Conservation (phyloP, 1,140 invertebrate genomes). For the Drosophila sproati region DNA sequence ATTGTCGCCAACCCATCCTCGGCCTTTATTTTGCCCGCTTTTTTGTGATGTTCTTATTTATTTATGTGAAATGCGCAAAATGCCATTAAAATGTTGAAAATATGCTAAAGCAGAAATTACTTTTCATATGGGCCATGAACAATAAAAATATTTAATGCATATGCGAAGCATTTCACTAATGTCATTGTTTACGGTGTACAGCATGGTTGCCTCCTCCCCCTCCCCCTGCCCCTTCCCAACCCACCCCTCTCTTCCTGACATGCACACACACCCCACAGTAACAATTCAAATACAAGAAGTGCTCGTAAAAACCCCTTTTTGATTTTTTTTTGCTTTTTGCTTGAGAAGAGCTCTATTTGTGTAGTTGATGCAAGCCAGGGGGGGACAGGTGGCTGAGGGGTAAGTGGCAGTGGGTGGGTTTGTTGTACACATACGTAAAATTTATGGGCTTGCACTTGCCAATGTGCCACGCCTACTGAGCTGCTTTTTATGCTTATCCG, state of each 20-base stretch:
- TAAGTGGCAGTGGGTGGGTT: not conserved
- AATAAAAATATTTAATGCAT: constrained; percentile 82
- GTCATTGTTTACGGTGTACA: constrained; percentile 37
- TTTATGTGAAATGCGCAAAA: constrained; percentile 57
- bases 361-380: not conserved
- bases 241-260: too few species aligned
- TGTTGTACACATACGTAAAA: constrained; percentile 49
- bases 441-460: constrained; percentile 62
- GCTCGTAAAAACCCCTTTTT: constrained; percentile 58
- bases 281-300: constrained; percentile 14
- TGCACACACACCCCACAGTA: not conserved
- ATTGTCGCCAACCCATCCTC: not conserved
- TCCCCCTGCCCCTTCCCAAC: not conserved
- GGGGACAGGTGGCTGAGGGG: too few species aligned
- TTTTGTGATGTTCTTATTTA: constrained; percentile 59
- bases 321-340: constrained; percentile 5
- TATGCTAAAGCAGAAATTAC: constrained; percentile 40
- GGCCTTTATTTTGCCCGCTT: not conserved
- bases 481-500: constrained; percentile 49
- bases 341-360: constrained; percentile 32
- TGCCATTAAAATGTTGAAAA: constrained; percentile 61
- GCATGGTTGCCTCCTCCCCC: not conserved
- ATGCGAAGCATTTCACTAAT: constrained; percentile 46
- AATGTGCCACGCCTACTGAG: constrained; percentile 49
- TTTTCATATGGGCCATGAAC: constrained; percentile 29